Base-by-base conservation (phyloP, 1,140 invertebrate species). In the Campoletis sonorensis region DNA sequence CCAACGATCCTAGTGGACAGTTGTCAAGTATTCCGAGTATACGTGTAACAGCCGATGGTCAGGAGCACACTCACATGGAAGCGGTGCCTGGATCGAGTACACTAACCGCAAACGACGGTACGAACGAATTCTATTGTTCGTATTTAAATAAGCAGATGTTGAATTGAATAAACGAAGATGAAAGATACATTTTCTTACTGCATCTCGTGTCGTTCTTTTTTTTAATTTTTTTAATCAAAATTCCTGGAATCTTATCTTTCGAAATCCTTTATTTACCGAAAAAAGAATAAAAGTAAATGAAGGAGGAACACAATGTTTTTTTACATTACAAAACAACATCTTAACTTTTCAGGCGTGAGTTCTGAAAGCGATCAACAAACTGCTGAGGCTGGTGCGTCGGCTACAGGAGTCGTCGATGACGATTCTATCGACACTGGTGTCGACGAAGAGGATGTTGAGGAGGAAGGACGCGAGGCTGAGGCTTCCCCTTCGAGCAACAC, bases 381-480 rank as follows among this genome's bases (percentile, higher is more conserved):
- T 4, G 93, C 93, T 81, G 93, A 94, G 80, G 89, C 90, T 37
- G 93, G 85, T 0, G 84, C 87, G 15, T 85, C 87, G 11, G 85
- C 81, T 2, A 89, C 90, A 0, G 88, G 79, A 18, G 81, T 72
- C 18, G 84, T 71, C 0, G 91, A 91, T 15, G 91, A 92, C 18
- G 90, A 91, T 40, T 80, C 84, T 0, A 86, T 90, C 0, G 90
- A 91, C n/a, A 80, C 87, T 3, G 90, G 86, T 5, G 85, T 86
- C n/a, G 91, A 91, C 33, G 95, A 95, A 86, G 95, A 96, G 82
- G 95, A 96, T 86, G 95, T 94, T 7, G 95, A 96, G 89, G 91
- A 90, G 10, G 86, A 89, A 77, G 87, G 82, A 27, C 82, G 88
- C 8, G 87, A 89, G 79, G 95, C 94, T 0, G 94, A 93, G 73